A percentile compares a stretch with the other conserved stretches of the same genome.
Conservation (phyloP, 2,797 vertebrate species). For the Tachyglossus aculeatus region DNA sequence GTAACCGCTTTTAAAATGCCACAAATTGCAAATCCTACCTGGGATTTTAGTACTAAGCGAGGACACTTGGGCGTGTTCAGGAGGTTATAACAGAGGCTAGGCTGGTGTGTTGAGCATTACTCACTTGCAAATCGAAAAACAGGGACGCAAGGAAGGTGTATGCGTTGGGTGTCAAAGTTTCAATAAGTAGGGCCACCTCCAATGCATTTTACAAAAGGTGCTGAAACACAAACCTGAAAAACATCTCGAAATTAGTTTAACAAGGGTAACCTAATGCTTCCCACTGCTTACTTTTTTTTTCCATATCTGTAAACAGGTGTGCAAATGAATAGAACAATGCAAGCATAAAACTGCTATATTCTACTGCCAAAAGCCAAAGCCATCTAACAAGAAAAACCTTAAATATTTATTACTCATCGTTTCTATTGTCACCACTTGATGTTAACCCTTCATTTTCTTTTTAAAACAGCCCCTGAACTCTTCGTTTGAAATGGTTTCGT, state of each 20-base stretch:
- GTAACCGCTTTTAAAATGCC: background rate
- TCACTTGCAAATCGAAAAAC: background rate
- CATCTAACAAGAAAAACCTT: slow-evolving; percentile 47
- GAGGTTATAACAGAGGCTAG: background rate
- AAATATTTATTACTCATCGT: slow-evolving; percentile 59
- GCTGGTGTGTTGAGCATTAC: background rate
- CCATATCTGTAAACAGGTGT: slow-evolving; percentile 67
- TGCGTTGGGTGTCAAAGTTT: background rate
- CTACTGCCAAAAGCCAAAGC: slow-evolving; percentile 45
- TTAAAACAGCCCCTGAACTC: slow-evolving; percentile 19
- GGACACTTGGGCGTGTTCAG: background rate
- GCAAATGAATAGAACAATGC: slow-evolving; percentile 67
- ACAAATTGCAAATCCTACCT: background rate
- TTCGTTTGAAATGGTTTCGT: slow-evolving; percentile 14
- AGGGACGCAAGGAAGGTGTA: background rate
- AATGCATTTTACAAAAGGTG: slow-evolving; percentile 35
- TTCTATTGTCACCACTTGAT: slow-evolving; percentile 26
- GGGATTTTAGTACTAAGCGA: background rate
- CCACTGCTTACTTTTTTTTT: background rate
- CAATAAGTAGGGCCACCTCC: slow-evolving; percentile 7
- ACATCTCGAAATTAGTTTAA: slow-evolving; percentile 21
- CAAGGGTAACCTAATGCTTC: slow-evolving; percentile 37
- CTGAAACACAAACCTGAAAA: slow-evolving; percentile 40
- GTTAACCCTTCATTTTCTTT: slow-evolving; percentile 60
- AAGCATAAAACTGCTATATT: slow-evolving; percentile 45